A percentile compares a stretch with the other conserved stretches of the same genome.
These are phyloP conservation scores for Diplosoma virens DNA, from an alignment of 23 tunicate species.

Conservation along the genomic window DNA sequence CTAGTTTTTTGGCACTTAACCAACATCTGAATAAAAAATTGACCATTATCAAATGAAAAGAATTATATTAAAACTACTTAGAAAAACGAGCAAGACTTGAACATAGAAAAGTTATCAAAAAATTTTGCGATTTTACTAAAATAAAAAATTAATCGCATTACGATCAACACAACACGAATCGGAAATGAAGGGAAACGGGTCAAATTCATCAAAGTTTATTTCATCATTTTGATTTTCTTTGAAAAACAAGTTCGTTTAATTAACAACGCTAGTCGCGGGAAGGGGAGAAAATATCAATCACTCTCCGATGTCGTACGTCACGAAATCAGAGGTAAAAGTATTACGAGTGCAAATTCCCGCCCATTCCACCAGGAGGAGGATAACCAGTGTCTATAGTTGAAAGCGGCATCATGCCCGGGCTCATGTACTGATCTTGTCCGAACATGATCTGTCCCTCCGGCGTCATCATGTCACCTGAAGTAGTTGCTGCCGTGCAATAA, in stretches of 20 bases:
- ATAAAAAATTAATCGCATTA: not conserved
- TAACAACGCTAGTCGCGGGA: too few relatives aligned
- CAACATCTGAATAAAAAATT: too few relatives aligned
- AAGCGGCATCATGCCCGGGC: slow-evolving; percentile 16
- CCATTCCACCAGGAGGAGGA: slow-evolving; percentile 22
- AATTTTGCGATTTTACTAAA: not conserved
- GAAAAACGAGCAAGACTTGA: too few relatives aligned
- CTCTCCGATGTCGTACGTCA: too few relatives aligned
- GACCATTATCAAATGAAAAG: too few relatives aligned
- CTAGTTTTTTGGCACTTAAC: too few relatives aligned
- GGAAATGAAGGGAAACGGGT: not conserved
- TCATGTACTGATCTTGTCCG: slow-evolving; percentile 34
- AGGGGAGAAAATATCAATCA: too few relatives aligned
- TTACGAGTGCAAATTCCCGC: slow-evolving; percentile 41
- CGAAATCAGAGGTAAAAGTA: not conserved
- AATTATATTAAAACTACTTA: too few relatives aligned
- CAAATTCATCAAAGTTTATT: not conserved
- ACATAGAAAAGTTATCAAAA: not conserved
- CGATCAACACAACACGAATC: not conserved
- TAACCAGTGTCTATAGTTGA: slow-evolving; percentile 6
- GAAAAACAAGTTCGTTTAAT: too few relatives aligned
- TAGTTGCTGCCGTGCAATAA: not conserved
- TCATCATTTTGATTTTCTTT: too few relatives aligned
- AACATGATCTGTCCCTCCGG: slow-evolving; percentile 32
- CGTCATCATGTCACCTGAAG: slow-evolving; percentile 43